A percentile compares a stretch with the other conserved stretches of the same genome.
phyloP scores from a whole-genome alignment of 1,140 invertebrate genomes.

The Sycobia sp. region DNA sequence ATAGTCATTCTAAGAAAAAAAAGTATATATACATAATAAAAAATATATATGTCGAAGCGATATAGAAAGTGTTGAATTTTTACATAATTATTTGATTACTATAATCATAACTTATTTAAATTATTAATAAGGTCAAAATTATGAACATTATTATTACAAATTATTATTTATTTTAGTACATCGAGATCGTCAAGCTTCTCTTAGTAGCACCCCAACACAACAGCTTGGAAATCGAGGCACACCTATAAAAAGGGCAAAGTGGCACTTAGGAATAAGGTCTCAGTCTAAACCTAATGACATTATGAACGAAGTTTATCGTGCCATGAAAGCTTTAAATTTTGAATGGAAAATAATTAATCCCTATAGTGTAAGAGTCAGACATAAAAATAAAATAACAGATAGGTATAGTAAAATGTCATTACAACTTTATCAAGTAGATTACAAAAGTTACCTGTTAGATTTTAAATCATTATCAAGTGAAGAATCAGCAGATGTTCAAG shows the following conservation, averaged over 20 bases:
- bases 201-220: conserved; percentile 43
- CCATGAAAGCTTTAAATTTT: conserved; percentile 97
- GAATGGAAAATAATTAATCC: conserved; percentile 99
- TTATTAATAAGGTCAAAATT: too few species aligned
- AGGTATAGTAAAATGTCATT: conserved; percentile 96
- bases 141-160: too few species aligned
- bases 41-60: too few species aligned
- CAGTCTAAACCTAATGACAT: conserved; percentile 99
- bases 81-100: too few species aligned
- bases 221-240: conserved; percentile 63
- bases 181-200: conserved; percentile 46
- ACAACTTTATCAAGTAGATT: conserved; percentile 98
- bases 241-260: conserved; percentile 93
- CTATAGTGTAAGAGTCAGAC: conserved; percentile 89
- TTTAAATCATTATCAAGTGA: conserved; percentile 93
- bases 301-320: conserved; percentile 99
- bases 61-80: too few species aligned
- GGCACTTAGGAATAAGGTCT: conserved; percentile 98
- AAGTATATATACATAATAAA: too few species aligned
- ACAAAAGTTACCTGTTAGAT: conserved; percentile 95
- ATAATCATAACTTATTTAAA: too few species aligned
- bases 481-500: conserved; percentile 69
- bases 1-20: too few species aligned
- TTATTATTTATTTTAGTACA: conserved; percentile 52
- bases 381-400: conserved; percentile 80